These are phyloP conservation scores for Eurosta solidaginis DNA, from an alignment of 1,140 invertebrate genomes.

Conservation along the genomic window DNA sequence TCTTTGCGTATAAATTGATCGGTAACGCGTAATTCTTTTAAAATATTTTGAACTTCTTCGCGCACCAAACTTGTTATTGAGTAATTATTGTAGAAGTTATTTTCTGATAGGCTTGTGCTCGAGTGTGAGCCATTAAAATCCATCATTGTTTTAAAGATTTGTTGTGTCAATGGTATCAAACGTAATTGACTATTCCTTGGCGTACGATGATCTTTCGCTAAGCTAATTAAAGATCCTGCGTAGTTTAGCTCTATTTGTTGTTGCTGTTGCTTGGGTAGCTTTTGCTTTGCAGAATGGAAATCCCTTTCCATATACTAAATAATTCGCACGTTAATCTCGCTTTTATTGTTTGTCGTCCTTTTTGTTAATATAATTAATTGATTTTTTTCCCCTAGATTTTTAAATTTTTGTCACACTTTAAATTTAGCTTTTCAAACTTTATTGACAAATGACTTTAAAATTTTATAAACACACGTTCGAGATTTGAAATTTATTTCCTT, in stretches of 20 bases:
- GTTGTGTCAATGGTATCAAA: constrained; percentile 29
- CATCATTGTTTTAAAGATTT: constrained; percentile 20
- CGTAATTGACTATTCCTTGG: constrained; percentile 1
- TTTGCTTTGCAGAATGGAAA: background rate
- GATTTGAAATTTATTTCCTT: no score
- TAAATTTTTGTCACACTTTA: no score
- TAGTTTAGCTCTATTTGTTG: background rate
- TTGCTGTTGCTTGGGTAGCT: background rate
- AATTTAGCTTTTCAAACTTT: no score
- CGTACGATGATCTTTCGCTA: background rate
- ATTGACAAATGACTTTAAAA: no score
- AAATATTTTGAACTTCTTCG: constrained; percentile 31
- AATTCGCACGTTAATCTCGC: background rate
- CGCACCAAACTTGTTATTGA: constrained; percentile 30
- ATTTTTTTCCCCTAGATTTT: no score
- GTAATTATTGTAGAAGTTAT: constrained; percentile 11
- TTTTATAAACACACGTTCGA: no score
- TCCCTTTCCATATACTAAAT: constrained; percentile 6
- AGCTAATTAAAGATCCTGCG: background rate
- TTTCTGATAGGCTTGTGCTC: background rate
- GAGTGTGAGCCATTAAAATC: constrained; percentile 29
- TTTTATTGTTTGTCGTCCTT: background rate
- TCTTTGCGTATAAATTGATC: constrained; percentile 30
- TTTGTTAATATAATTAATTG: no score
- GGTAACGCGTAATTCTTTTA: constrained; percentile 19